Percentiles rank a stretch among this genome's conserved stretches.
Conservation (phyloP, 2,113 vertebrate species). For the Larimichthys crocea region DNA sequence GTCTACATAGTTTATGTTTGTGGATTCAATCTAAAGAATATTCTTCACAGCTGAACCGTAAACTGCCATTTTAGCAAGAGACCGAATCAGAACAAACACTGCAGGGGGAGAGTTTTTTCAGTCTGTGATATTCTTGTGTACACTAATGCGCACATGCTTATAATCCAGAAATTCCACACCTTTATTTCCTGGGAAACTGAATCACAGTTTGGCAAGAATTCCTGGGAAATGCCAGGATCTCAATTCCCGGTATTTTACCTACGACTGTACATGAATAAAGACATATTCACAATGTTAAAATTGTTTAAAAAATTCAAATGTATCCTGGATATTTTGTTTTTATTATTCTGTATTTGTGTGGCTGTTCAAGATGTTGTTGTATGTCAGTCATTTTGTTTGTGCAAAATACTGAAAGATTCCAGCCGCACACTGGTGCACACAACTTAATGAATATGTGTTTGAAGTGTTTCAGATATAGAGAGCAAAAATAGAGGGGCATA, state of each 20-base stretch:
- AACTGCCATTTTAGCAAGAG: not conserved
- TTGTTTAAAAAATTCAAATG: not conserved
- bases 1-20: not conserved
- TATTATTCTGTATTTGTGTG: not conserved
- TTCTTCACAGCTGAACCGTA: not conserved
- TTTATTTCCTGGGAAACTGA: not conserved
- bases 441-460: constrained; percentile 16
- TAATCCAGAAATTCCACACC: not conserved
- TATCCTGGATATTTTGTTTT: not conserved
- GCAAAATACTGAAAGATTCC: not conserved
- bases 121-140: not conserved
- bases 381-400: not conserved
- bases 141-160: not conserved
- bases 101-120: not conserved
- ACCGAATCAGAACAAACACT: not conserved
- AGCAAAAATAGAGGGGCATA: constrained; percentile 9
- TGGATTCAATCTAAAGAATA: not conserved
- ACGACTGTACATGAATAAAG: too few species aligned
- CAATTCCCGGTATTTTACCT: not conserved
- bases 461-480: constrained; percentile 20
- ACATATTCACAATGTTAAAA: not conserved
- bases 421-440: not conserved
- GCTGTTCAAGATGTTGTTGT: not conserved
- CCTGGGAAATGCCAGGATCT: not conserved
- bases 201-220: not conserved